Conservation (phyloP, 2,113 vertebrate species). For the Holacanthus passer region DNA sequence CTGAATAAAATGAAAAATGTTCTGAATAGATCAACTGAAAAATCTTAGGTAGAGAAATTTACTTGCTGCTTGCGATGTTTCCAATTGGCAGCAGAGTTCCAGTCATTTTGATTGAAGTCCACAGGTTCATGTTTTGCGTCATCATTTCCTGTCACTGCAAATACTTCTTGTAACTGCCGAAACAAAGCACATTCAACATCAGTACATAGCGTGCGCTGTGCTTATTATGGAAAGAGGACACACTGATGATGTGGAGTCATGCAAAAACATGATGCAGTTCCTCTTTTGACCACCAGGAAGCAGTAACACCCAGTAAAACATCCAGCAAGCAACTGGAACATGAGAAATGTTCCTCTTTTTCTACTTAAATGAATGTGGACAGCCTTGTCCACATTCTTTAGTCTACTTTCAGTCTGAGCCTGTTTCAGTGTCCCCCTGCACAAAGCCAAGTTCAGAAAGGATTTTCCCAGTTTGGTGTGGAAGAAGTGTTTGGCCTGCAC, state of each 20-base stretch:
- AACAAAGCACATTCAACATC: background rate
- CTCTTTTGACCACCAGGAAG: conserved; percentile 17
- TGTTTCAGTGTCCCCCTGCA: background rate
- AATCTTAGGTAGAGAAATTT: background rate
- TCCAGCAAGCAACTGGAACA: background rate
- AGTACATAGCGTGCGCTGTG: background rate
- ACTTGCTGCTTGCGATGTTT: background rate
- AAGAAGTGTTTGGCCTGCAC: too few species aligned
- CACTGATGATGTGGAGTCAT: background rate
- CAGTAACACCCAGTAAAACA: conserved; percentile 36
- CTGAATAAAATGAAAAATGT: background rate
- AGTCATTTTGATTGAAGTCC: background rate
- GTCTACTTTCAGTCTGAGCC: background rate
- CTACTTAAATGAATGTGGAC: background rate
- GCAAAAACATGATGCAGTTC: background rate
- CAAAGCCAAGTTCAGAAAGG: background rate
- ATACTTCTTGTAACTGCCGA: background rate
- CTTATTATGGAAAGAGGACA: background rate
- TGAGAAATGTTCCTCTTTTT: background rate
- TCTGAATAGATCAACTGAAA: background rate
- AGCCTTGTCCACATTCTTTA: background rate
- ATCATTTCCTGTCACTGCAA: background rate
- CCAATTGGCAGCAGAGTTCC: background rate
- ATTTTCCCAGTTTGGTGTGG: background rate
- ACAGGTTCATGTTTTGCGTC: background rate